Conservation (phyloP, 2,888 invertebrate genomes). For the Pandemis heparana region DNA sequence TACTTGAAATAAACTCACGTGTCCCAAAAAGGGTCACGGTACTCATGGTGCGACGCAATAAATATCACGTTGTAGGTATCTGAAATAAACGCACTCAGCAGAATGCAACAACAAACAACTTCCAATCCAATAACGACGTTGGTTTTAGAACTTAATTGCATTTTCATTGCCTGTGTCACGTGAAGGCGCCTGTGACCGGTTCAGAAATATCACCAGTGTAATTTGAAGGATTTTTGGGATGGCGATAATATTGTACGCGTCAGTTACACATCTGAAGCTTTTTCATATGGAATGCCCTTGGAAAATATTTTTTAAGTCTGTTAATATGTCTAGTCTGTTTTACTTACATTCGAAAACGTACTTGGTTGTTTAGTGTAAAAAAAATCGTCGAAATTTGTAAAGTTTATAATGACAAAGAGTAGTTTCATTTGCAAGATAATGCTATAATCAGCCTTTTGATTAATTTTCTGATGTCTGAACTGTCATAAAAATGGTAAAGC, state of each 20-base stretch:
- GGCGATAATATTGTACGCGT: neutral
- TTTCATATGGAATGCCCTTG: neutral
- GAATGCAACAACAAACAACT: constrained; percentile 40
- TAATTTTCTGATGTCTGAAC: too few species aligned
- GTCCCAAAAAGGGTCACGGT: constrained; percentile 44
- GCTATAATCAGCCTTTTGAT: too few species aligned
- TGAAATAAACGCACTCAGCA: constrained; percentile 40
- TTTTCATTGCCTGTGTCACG: constrained; percentile 37
- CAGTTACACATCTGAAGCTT: neutral
- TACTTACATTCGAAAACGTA: too few species aligned
- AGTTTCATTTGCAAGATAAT: too few species aligned
- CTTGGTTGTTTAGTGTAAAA: too few species aligned
- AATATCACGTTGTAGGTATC: constrained; percentile 20
- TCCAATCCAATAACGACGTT: constrained; percentile 24
- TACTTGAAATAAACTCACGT: neutral
- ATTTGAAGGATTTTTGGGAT: neutral
- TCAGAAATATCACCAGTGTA: constrained; percentile 8
- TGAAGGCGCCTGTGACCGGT: constrained; percentile 34
- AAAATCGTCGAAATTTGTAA: too few species aligned
- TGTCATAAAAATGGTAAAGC: too few species aligned
- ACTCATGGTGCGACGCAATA: constrained; percentile 44
- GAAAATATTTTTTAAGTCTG: neutral
- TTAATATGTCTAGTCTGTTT: too few species aligned
- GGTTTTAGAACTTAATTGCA: constrained; percentile 42
- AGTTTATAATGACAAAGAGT: too few species aligned